Percentiles rank a stretch among this genome's conserved stretches.
Conservation (phyloP, 2,797 vertebrate species). For the Sebastes miniatus region DNA sequence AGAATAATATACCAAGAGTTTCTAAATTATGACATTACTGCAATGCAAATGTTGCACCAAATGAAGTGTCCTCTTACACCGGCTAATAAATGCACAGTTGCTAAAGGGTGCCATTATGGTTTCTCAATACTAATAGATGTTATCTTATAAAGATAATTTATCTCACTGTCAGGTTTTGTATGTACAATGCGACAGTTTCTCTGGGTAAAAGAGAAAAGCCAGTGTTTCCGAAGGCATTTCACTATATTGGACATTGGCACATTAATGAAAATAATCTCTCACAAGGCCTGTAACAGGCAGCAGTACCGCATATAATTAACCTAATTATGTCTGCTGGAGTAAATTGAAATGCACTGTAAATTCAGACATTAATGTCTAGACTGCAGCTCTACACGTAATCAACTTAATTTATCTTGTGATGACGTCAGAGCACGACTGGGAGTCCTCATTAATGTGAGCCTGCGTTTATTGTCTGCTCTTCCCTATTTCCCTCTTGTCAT, state of each 20-base stretch:
- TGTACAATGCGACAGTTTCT: not conserved
- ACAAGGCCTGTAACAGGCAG: constrained; percentile 5
- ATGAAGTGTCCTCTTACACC: not conserved
- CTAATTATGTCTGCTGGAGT: constrained; percentile 46
- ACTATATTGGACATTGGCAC: not conserved
- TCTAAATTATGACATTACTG: not conserved
- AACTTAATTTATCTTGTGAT: constrained; percentile 24
- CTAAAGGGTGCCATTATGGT: not conserved
- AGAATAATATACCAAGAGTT: not conserved
- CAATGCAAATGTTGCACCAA: not conserved
- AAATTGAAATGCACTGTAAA: constrained; percentile 42
- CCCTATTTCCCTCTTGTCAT: not conserved
- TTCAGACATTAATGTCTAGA: constrained; percentile 38
- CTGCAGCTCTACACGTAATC: constrained; percentile 30
- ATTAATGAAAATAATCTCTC: not conserved
- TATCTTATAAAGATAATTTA: not conserved
- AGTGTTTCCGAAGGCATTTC: not conserved
- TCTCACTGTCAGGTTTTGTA: not conserved
- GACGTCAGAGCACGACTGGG: not conserved
- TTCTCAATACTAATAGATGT: not conserved
- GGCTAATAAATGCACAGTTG: not conserved
- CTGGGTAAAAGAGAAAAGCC: not conserved
- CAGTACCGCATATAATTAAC: constrained; percentile 46
- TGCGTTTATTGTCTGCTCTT: constrained; percentile 4
- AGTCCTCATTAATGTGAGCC: constrained; percentile 7